Conservation (phyloP, 2,113 vertebrate species). For the Danio rerio region DNA sequence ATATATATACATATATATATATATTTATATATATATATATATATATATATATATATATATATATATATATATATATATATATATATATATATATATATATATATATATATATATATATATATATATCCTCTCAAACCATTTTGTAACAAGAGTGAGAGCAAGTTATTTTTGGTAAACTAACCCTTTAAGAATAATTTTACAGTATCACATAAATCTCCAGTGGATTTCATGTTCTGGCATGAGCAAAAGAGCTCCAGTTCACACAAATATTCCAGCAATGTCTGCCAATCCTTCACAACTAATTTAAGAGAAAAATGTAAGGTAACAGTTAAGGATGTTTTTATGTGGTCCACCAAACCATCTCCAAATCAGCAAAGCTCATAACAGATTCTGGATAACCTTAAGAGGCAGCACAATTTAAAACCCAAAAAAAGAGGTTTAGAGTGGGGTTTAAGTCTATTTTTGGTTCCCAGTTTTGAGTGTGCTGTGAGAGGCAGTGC, state of each 20-base stretch:
- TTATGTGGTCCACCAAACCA: slow-evolving; percentile 22
- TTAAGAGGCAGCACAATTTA: not conserved
- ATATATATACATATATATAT: too few relatives aligned
- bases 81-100: too few relatives aligned
- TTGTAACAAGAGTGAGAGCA: not conserved
- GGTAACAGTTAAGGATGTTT: not conserved
- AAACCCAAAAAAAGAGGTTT: slow-evolving; percentile 1
- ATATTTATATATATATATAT: too few relatives aligned
- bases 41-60: too few relatives aligned
- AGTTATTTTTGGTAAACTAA: not conserved
- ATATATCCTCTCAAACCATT: too few relatives aligned
- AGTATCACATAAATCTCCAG: not conserved
- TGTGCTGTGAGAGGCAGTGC: slow-evolving; percentile 10
- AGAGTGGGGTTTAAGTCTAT: not conserved
- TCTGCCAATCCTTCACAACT: slow-evolving; percentile 7
- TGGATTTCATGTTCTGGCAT: slow-evolving; percentile 41
- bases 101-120: too few relatives aligned
- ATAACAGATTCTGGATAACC: not conserved
- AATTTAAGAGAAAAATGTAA: too few relatives aligned
- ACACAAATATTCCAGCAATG: slow-evolving; percentile 40
- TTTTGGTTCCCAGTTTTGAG: not conserved
- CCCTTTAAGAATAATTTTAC: not conserved
- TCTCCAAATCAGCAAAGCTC: not conserved
- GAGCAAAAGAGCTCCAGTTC: not conserved
- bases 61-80: too few relatives aligned